phyloP scores from a whole-genome alignment of 1,140 invertebrate genomes.

The Dendroctonus ponderosae region DNA sequence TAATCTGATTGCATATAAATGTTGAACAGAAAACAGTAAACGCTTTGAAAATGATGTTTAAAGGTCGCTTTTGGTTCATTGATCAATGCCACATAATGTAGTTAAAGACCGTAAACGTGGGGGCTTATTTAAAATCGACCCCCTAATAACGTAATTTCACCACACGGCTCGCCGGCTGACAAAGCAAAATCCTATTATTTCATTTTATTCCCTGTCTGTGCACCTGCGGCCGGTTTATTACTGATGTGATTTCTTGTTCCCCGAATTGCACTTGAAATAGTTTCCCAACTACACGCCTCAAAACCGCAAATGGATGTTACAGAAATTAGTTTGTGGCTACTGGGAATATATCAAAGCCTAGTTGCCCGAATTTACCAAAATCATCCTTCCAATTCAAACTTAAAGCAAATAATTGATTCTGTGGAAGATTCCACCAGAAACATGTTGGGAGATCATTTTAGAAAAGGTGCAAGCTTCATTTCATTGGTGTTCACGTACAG shows the following conservation, averaged over 20 bases:
- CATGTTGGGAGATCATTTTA: too few relatives aligned
- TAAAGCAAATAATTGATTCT: too few relatives aligned
- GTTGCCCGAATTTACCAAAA: background rate
- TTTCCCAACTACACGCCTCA: conserved; percentile 19
- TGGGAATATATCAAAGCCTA: conserved; percentile 19
- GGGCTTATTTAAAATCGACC: too few relatives aligned
- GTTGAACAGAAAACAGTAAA: too few relatives aligned
- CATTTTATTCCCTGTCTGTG: conserved; percentile 26
- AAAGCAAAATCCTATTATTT: conserved; percentile 30
- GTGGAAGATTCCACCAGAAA: too few relatives aligned
- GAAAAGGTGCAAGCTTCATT: too few relatives aligned
- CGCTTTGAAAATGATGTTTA: too few relatives aligned
- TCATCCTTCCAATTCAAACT: too few relatives aligned
- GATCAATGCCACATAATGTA: too few relatives aligned
- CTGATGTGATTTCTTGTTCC: conserved; percentile 34
- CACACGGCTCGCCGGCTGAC: background rate
- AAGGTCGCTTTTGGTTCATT: too few relatives aligned
- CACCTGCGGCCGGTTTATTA: conserved; percentile 31
- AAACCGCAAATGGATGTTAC: conserved; percentile 32
- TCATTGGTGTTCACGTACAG: too few relatives aligned
- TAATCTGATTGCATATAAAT: background rate
- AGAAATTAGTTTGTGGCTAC: conserved; percentile 27
- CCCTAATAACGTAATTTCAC: background rate
- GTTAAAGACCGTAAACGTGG: too few relatives aligned
- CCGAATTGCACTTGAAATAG: conserved; percentile 34